Evolutionary conservation across 2,888 invertebrate species (phyloP).

Genomic region (Melipona beecheii): DNA sequence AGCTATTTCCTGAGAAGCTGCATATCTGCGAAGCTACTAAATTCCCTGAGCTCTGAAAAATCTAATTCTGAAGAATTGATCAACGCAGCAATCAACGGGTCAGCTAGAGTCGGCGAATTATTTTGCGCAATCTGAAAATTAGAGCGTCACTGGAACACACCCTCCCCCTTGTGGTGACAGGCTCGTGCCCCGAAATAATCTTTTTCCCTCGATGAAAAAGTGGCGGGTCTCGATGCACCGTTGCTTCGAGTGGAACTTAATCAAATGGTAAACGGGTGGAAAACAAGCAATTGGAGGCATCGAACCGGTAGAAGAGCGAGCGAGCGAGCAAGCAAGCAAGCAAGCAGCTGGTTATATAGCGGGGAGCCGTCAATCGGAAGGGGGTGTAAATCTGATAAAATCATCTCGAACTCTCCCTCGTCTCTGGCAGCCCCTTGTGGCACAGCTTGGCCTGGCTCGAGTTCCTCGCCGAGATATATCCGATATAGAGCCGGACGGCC

Average conservation of each 20-base stretch:
- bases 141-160: background rate
- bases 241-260: slow-evolving; percentile 76
- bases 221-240: slow-evolving; percentile 51
- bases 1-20: no score
- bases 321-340: background rate
- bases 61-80: background rate
- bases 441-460: slow-evolving; percentile 57
- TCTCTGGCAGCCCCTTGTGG: slow-evolving; percentile 61
- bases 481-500: slow-evolving; percentile 71
- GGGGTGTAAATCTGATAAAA: slow-evolving; percentile 83
- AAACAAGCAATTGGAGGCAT: slow-evolving; percentile 82
- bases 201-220: slow-evolving; percentile 46
- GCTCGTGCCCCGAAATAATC: slow-evolving; percentile 22
- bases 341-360: slow-evolving; percentile 40
- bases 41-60: no score
- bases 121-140: background rate
- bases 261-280: slow-evolving; percentile 83
- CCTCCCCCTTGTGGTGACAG: slow-evolving; percentile 30
- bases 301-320: slow-evolving; percentile 64
- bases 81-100: background rate
- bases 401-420: slow-evolving; percentile 79
- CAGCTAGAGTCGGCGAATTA: background rate
- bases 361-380: slow-evolving; percentile 64
- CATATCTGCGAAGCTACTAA: no score
- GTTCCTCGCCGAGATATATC: slow-evolving; percentile 76